Evolutionary conservation across 2,113 vertebrate species (phyloP), one percentile per base, ranked within the genome.

Genomic region (Hydropotes inermis): DNA sequence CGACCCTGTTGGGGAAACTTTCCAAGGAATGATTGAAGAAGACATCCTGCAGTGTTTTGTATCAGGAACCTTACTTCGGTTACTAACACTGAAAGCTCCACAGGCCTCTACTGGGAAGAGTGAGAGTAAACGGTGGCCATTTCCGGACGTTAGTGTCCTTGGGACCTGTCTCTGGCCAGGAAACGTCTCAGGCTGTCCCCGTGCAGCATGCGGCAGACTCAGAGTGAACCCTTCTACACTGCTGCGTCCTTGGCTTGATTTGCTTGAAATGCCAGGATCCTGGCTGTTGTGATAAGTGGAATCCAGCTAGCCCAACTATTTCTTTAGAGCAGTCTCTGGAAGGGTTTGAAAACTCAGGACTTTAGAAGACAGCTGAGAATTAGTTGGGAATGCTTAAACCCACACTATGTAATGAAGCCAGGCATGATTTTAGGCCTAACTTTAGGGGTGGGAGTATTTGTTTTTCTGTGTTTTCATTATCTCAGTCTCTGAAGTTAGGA

Each of bases 31-130:
- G 92, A 84, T 87, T 70, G 55, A 96, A 89, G 89, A 95, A 81
- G 54, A 43, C 39, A 47, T 87, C 58, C 87, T 95, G 57, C 25
- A 25, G 36, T 95, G 58, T 79, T 93, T 93, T 93, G 11, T 94
- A n/a, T 96, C 43, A 96, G 76, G 89, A 87, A 58, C 33, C 61
- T 92, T 95, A n/a, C 84, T 95, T 92, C 81, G 79, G 79, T 96
- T 97, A 60, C 67, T 94, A 84, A 93, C 39, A 94, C 64, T 47
- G 27, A 70, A 79, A 87, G 47, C 52, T 92, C 55, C 27, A 50
- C 61, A 84, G 47, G 21, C 39, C 70, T 95, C 58, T 92, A 67
- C 15, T 33, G 95, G 74, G 78, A 90, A 88, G 97, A 83, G 79
- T 81, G 50, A 57, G 91, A 91, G 43, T 25, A 89, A 83, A 64